Percentiles rank a stretch among this genome's conserved stretches.
phyloP scores from a whole-genome alignment of 2,113 vertebrate species.

The Neogobius melanostomus region DNA sequence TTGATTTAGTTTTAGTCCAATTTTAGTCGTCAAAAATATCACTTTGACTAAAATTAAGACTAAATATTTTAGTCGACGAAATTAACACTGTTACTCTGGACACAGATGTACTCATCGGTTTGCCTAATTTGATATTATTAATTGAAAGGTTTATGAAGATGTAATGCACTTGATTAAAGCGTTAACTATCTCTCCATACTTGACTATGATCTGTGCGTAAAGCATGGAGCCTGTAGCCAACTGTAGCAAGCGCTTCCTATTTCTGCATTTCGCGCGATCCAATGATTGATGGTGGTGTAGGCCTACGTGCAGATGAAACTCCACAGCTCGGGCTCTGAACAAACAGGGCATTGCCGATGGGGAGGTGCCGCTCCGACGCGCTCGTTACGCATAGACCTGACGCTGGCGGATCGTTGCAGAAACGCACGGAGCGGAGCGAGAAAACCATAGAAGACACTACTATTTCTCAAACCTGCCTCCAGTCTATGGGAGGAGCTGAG shows the following conservation, averaged over 20 bases:
- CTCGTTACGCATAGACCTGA: constrained; percentile 2
- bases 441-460: not conserved
- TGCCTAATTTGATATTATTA: too few species aligned
- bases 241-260: not conserved
- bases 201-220: not conserved
- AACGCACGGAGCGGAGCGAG: not conserved
- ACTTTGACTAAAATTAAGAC: too few species aligned
- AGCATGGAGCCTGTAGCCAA: too few species aligned
- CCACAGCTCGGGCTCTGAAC: not conserved
- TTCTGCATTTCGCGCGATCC: not conserved
- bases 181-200: too few species aligned
- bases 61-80: too few species aligned
- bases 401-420: not conserved
- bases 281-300: not conserved
- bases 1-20: too few species aligned
- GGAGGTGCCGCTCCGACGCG: not conserved
- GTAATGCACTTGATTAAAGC: too few species aligned
- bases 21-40: too few species aligned
- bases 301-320: not conserved
- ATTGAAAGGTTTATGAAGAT: too few species aligned
- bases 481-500: not conserved
- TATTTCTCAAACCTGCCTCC: not conserved
- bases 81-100: too few species aligned
- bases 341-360: not conserved
- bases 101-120: too few species aligned